Conservation (phyloP, 2,113 vertebrate species). For the Halichoerus grypus region DNA sequence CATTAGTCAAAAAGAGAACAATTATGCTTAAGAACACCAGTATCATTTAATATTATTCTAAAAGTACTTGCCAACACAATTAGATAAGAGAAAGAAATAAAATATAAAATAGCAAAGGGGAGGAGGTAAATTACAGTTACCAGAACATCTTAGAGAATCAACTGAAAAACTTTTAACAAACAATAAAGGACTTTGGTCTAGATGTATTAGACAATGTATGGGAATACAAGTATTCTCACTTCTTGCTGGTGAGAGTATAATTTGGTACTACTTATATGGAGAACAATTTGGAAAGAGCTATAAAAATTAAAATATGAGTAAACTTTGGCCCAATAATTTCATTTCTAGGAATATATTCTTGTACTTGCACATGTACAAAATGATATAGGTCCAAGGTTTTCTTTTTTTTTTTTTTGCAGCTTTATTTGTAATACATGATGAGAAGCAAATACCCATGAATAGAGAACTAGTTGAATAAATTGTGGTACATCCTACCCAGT, state of each 20-base stretch:
- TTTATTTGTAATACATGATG: conserved; percentile 3
- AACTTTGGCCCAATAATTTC: neutral
- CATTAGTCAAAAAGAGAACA: neutral
- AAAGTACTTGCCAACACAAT: conserved; percentile 7
- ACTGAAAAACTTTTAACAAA: neutral
- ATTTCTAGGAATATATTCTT: neutral
- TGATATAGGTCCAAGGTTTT: neutral
- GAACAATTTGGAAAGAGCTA: neutral
- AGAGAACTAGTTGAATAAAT: neutral
- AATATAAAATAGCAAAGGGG: conserved; percentile 4
- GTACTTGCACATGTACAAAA: neutral
- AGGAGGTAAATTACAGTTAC: neutral
- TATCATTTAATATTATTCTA: conserved; percentile 7
- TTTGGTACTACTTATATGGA: neutral
- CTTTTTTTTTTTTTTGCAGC: conserved; percentile 6
- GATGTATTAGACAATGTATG: neutral
- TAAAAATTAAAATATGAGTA: conserved; percentile 14
- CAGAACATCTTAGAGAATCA: conserved; percentile 3
- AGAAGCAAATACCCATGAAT: neutral
- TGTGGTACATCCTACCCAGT: neutral
- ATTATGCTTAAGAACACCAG: neutral
- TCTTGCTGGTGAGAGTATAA: neutral
- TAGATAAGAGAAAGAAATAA: neutral
- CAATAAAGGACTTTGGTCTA: neutral
- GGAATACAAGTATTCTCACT: neutral